Evolutionary conservation across 2,888 invertebrate species (phyloP).

Genomic region (Chrysotoxum bicinctum): DNA sequence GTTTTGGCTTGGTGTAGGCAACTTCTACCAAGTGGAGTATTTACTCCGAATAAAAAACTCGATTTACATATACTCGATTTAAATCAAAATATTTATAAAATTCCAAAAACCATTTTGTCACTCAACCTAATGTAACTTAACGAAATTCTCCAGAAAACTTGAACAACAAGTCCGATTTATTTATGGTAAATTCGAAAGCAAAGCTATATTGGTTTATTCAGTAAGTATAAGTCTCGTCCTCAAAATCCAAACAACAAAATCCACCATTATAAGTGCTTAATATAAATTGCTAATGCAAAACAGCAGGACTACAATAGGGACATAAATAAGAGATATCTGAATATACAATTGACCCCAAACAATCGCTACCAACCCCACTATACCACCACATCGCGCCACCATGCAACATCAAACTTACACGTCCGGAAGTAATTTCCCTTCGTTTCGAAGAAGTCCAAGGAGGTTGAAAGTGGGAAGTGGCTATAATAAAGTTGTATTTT

Average conservation of each 20-base stretch:
- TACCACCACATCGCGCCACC: background rate
- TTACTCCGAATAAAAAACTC: too few species aligned
- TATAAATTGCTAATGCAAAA: slow-evolving; percentile 34
- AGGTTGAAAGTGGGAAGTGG: slow-evolving; percentile 1
- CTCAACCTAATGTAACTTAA: slow-evolving; percentile 3
- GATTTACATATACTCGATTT: background rate
- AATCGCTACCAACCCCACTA: too few species aligned
- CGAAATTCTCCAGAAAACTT: background rate
- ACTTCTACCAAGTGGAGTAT: too few species aligned
- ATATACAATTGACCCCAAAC: slow-evolving; percentile 50
- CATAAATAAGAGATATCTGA: slow-evolving; percentile 57
- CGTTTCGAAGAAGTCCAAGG: background rate
- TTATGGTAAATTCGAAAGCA: background rate
- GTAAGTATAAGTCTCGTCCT: background rate
- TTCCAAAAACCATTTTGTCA: background rate
- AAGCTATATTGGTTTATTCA: background rate
- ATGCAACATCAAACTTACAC: background rate
- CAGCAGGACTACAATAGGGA: slow-evolving; percentile 20
- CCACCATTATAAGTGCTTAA: slow-evolving; percentile 19
- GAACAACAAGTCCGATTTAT: slow-evolving; percentile 1
- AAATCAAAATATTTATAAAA: background rate
- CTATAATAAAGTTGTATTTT: slow-evolving; percentile 16
- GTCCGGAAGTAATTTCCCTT: slow-evolving; percentile 44
- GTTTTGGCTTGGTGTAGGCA: too few species aligned
- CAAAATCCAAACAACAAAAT: slow-evolving; percentile 1